These are phyloP conservation scores for Tokudaia muenninki DNA, from an alignment of 2,797 vertebrate species.

Conservation along the genomic window DNA sequence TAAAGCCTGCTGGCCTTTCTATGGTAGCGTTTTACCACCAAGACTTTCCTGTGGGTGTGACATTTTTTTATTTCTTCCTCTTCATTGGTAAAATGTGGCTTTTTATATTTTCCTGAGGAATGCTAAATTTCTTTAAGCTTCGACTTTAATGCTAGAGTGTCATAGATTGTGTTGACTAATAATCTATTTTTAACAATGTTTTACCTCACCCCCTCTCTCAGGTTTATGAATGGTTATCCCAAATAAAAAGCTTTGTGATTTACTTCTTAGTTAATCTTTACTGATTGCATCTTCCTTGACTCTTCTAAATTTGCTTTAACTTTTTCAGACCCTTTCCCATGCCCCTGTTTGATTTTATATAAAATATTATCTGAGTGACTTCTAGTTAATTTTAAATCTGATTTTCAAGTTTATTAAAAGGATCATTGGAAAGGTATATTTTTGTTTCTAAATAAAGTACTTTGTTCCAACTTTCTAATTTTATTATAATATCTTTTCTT, in stretches of 20 bases:
- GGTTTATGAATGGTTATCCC: neutral
- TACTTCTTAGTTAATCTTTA: neutral
- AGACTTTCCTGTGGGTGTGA: neutral
- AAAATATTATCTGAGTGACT: neutral
- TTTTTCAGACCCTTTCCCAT: neutral
- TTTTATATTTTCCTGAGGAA: neutral
- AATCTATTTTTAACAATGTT: neutral
- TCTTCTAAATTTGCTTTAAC: neutral
- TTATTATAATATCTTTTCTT: neutral
- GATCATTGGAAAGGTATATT: slow-evolving; percentile 14
- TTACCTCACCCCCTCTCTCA: neutral
- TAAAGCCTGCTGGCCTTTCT: neutral
- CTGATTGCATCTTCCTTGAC: neutral
- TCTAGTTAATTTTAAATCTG: slow-evolving; percentile 30
- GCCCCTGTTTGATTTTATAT: neutral
- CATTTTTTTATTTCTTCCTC: neutral
- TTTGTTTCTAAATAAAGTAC: slow-evolving; percentile 15
- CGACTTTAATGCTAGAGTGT: neutral
- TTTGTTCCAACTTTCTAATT: slow-evolving; percentile 21
- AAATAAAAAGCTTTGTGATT: slow-evolving; percentile 12
- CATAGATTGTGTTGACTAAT: neutral
- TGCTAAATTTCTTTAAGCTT: neutral
- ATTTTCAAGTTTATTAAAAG: neutral
- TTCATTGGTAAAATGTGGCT: neutral
- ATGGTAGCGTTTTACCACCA: neutral